Conservation (phyloP, 2,797 vertebrate species). For the Mormyrus proboscirostris region DNA sequence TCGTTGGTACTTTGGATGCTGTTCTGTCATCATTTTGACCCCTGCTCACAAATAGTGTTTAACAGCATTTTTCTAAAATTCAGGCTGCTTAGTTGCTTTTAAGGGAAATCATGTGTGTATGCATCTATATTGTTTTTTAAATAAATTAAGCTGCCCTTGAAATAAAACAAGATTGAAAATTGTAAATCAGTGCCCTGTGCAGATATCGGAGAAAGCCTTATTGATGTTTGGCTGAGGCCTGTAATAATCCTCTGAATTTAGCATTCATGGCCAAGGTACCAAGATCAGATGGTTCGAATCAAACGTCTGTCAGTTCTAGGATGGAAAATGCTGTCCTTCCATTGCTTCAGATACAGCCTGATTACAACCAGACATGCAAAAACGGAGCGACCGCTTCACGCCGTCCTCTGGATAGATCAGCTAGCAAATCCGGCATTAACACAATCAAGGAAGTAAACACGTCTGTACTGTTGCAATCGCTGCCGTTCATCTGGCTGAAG, state of each 20-base stretch:
- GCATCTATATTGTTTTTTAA: not conserved
- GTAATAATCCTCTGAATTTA: slow-evolving; percentile 11
- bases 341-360: slow-evolving; percentile 4
- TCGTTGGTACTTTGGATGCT: not conserved
- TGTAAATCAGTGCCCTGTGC: not conserved
- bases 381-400: slow-evolving; percentile 12
- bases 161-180: not conserved
- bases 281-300: slow-evolving; percentile 8
- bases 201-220: not conserved
- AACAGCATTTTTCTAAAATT: not conserved
- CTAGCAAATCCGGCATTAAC: slow-evolving; percentile 30
- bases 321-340: not conserved
- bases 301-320: not conserved
- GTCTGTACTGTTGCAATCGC: slow-evolving; percentile 20
- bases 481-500: slow-evolving; percentile 28
- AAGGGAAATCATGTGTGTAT: not conserved
- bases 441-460: slow-evolving; percentile 32
- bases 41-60: not conserved
- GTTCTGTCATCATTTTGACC: not conserved
- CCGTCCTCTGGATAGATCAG: not conserved
- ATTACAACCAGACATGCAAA: slow-evolving; percentile 22
- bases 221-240: slow-evolving; percentile 11
- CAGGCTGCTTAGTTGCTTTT: not conserved
- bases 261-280: slow-evolving; percentile 6
- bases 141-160: not conserved